Percentiles rank a stretch among this genome's conserved stretches.
These are phyloP conservation scores for Pogonophryne albipinna DNA, from an alignment of 2,797 vertebrate species.

Conservation along the genomic window DNA sequence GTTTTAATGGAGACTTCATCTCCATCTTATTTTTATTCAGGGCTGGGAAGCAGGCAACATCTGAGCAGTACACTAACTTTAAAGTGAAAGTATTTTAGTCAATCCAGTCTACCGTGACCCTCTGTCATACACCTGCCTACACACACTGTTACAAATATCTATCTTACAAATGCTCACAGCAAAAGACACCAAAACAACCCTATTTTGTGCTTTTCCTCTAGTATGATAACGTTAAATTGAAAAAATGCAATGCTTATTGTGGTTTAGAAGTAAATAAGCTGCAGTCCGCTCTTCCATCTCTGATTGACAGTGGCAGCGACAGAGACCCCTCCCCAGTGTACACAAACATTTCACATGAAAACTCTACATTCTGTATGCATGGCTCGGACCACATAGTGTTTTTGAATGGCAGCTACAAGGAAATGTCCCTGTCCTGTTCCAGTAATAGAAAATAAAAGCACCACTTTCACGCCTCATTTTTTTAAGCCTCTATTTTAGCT, in stretches of 20 bases:
- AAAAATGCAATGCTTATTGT: conserved; percentile 21
- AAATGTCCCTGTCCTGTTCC: conserved; percentile 18
- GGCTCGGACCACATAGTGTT: neutral
- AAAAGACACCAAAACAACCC: conserved; percentile 6
- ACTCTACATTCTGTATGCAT: neutral
- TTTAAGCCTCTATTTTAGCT: conserved; percentile 59
- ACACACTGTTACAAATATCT: conserved; percentile 4
- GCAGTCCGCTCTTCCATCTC: conserved; percentile 37
- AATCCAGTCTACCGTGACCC: conserved; percentile 33
- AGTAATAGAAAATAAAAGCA: conserved; percentile 40
- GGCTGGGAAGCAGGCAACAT: conserved; percentile 37
- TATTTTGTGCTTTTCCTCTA: conserved; percentile 12
- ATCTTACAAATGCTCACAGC: neutral
- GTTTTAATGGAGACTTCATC: conserved; percentile 47
- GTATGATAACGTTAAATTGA: neutral
- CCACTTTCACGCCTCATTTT: conserved; percentile 67
- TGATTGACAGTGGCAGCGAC: conserved; percentile 39
- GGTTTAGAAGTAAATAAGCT: conserved; percentile 33
- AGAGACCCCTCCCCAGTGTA: neutral
- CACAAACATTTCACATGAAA: conserved; percentile 23
- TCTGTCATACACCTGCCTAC: conserved; percentile 20
- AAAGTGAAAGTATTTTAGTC: conserved; percentile 69
- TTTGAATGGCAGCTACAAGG: conserved; percentile 20
- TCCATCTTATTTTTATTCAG: conserved; percentile 45
- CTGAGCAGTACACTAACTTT: conserved; percentile 26